Conservation (phyloP, 2,797 vertebrate species). For the Channallabes apus region DNA sequence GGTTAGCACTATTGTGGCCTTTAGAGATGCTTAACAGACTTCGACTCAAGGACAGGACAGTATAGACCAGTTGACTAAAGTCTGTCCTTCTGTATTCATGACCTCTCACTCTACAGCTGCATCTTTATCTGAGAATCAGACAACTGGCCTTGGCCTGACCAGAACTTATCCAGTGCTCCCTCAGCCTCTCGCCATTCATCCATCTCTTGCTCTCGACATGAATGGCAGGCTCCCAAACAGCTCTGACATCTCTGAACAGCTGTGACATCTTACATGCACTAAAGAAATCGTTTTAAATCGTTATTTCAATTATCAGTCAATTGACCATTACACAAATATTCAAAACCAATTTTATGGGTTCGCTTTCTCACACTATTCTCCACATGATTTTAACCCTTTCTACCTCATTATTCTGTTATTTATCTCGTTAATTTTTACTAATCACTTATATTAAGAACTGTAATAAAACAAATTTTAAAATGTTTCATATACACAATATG, state of each 20-base stretch:
- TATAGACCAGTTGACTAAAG: slow-evolving; percentile 68
- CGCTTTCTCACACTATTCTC: neutral
- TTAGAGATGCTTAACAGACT: slow-evolving; percentile 60
- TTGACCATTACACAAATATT: neutral
- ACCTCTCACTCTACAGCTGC: slow-evolving; percentile 74
- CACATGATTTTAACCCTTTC: neutral
- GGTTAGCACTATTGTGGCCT: neutral
- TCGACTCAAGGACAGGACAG: slow-evolving; percentile 76
- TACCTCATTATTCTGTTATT: neutral
- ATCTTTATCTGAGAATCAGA: slow-evolving; percentile 62
- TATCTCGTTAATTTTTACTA: neutral
- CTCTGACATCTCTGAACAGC: neutral
- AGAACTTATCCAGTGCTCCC: slow-evolving; percentile 40
- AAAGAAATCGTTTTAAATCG: neutral
- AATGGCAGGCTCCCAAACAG: neutral
- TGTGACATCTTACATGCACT: neutral
- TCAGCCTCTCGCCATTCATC: slow-evolving; percentile 29
- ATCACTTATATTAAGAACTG: neutral
- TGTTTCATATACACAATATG: neutral
- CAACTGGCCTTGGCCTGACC: slow-evolving; percentile 60
- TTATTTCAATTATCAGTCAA: neutral
- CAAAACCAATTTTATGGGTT: neutral
- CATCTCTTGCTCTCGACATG: neutral
- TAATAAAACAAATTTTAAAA: neutral
- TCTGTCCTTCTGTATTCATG: slow-evolving; percentile 68